Evolutionary conservation across 2,113 vertebrate genomes (phyloP).

Genomic region (Lota lota): DNA sequence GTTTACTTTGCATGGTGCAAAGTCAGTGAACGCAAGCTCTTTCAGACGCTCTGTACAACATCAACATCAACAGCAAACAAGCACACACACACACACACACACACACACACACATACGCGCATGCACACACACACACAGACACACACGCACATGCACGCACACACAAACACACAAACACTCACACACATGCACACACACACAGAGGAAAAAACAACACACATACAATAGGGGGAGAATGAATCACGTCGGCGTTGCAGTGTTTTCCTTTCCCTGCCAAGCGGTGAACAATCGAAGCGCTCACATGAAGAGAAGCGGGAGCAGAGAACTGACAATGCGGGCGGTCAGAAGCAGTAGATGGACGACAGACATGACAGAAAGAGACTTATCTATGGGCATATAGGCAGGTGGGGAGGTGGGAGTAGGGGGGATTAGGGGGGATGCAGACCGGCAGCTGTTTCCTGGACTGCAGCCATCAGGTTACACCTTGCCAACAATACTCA

Average conservation of each 20-base stretch:
- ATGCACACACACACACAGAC: slow-evolving; percentile 11
- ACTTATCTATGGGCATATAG: slow-evolving; percentile 4
- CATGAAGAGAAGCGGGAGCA: not conserved
- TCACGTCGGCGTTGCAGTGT: slow-evolving; percentile 4
- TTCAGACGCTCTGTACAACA: too few relatives aligned
- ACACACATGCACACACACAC: slow-evolving; percentile 6
- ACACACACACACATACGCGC: not conserved
- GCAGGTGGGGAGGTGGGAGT: not conserved
- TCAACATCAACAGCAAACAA: too few relatives aligned
- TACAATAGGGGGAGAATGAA: slow-evolving; percentile 4
- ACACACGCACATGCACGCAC: slow-evolving; percentile 4
- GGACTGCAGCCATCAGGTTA: too few relatives aligned
- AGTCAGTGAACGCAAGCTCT: too few relatives aligned
- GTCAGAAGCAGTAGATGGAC: not conserved
- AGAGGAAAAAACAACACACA: slow-evolving; percentile 16
- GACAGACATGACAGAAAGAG: not conserved
- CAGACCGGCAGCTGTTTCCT: too few relatives aligned
- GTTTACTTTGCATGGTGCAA: not conserved
- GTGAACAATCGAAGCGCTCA: slow-evolving; percentile 10
- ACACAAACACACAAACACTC: slow-evolving; percentile 16
- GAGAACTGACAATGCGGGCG: too few relatives aligned
- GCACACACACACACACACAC: not conserved
- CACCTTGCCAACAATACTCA: slow-evolving; percentile 10
- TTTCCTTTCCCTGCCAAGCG: slow-evolving; percentile 21
- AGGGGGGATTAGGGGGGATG: too few relatives aligned